Evolutionary conservation across 1,140 invertebrate species (phyloP).

Genomic region (Brachionus paranguensis): DNA sequence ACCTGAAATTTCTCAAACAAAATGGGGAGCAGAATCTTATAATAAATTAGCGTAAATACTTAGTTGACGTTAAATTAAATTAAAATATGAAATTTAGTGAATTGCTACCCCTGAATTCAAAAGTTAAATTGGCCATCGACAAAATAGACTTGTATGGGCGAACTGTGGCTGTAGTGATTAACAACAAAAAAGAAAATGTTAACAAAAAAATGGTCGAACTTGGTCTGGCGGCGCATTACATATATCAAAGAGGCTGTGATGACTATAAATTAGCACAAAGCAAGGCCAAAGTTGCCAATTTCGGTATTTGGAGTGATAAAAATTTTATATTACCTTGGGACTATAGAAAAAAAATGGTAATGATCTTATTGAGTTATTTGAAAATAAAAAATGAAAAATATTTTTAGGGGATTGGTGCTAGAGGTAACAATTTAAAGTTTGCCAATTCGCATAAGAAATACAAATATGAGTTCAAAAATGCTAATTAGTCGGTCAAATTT

Average conservation of each 20-base stretch:
- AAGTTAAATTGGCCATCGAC: not conserved
- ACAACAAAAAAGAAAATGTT: not conserved
- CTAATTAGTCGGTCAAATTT: no score
- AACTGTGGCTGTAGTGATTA: constrained; percentile 7
- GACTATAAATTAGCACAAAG: not conserved
- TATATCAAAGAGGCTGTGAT: constrained; percentile 11
- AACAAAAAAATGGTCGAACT: constrained; percentile 23
- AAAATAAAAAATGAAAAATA: not conserved
- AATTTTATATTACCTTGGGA: constrained; percentile 19
- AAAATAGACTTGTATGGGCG: constrained; percentile 34
- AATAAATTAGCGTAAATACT: constrained; percentile 1
- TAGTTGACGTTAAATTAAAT: not conserved
- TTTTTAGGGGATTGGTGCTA: not conserved
- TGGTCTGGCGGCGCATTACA: not conserved
- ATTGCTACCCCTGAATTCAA: not conserved
- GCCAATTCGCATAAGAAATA: no score
- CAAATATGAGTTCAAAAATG: no score
- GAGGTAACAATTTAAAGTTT: not conserved
- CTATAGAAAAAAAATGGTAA: constrained; percentile 26
- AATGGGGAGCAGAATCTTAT: not conserved
- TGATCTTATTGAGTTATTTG: not conserved
- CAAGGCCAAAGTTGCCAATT: not conserved
- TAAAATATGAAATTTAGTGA: constrained; percentile 3
- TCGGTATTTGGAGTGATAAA: not conserved
- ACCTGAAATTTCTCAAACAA: constrained; percentile 8